These are phyloP conservation scores for Orgyia antiqua DNA, from an alignment of 2,888 invertebrate species.

Conservation along the genomic window DNA sequence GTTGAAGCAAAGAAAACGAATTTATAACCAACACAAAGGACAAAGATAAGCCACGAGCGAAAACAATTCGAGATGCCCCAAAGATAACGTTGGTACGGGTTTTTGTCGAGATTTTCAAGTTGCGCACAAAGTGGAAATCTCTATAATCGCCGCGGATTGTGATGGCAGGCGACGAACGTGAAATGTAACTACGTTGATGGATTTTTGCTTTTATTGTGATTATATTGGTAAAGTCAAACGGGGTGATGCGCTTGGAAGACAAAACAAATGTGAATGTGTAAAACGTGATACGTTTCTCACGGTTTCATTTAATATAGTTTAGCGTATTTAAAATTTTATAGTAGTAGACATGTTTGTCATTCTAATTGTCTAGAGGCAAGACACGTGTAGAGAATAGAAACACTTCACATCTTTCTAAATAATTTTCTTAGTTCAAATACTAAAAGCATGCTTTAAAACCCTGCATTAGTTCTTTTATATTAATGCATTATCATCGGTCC, in stretches of 20 bases:
- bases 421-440: too few relatives aligned
- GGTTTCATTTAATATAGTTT: background rate
- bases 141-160: constrained; percentile 35
- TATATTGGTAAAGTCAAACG: constrained; percentile 19
- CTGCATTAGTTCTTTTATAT: background rate
- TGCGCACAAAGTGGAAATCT: constrained; percentile 28
- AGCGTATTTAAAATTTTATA: background rate
- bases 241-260: constrained; percentile 5
- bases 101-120: constrained; percentile 33
- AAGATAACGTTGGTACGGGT: constrained; percentile 31
- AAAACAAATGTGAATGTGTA: constrained; percentile 5
- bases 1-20: constrained; percentile 38
- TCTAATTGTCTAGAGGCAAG: background rate
- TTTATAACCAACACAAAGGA: constrained; percentile 39
- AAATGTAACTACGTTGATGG: constrained; percentile 29
- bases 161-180: constrained; percentile 22
- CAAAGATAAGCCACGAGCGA: constrained; percentile 40
- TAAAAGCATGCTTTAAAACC: too few relatives aligned
- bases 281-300: background rate
- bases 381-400: background rate
- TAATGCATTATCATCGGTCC: background rate
- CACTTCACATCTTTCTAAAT: too few relatives aligned
- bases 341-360: background rate
- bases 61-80: constrained; percentile 41
- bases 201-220: constrained; percentile 29